phyloP scores from a whole-genome alignment of 2,888 invertebrate genomes.

The Parochlus steinenii region DNA sequence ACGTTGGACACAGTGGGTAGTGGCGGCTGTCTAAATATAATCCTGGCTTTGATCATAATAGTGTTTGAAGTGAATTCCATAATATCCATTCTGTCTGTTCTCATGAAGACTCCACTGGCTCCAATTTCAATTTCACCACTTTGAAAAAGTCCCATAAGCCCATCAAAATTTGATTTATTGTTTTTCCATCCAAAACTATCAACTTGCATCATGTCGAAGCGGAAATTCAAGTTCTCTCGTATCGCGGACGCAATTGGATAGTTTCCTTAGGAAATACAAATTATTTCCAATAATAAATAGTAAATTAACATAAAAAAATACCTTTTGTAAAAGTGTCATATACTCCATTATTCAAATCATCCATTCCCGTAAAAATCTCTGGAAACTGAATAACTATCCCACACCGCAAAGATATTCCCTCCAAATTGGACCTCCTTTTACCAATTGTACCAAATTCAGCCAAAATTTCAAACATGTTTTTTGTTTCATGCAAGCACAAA shows the following conservation, averaged over 20 bases:
- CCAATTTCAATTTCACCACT: constrained; percentile 36
- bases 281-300: no score
- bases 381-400: constrained; percentile 25
- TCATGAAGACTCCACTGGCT: constrained; percentile 37
- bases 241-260: constrained; percentile 26
- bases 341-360: constrained; percentile 25
- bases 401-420: constrained; percentile 24
- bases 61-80: constrained; percentile 38
- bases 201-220: constrained; percentile 26
- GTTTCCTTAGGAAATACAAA: no score
- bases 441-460: constrained; percentile 21
- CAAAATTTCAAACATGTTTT: constrained; percentile 17
- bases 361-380: constrained; percentile 25
- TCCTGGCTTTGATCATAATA: constrained; percentile 31
- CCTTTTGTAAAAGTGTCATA: constrained; percentile 32
- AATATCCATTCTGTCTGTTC: constrained; percentile 35
- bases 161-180: constrained; percentile 41
- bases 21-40: constrained; percentile 44
- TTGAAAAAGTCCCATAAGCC: constrained; percentile 38
- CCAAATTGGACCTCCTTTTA: constrained; percentile 24
- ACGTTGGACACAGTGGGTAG: constrained; percentile 43
- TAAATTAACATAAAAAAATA: no score
- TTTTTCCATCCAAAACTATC: constrained; percentile 37
- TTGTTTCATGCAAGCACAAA: constrained; percentile 14
- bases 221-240: constrained; percentile 29